Evolutionary conservation across 2,888 invertebrate species (phyloP), one percentile per base, ranked within the genome.

Genomic region (Stegana nigrithorax): DNA sequence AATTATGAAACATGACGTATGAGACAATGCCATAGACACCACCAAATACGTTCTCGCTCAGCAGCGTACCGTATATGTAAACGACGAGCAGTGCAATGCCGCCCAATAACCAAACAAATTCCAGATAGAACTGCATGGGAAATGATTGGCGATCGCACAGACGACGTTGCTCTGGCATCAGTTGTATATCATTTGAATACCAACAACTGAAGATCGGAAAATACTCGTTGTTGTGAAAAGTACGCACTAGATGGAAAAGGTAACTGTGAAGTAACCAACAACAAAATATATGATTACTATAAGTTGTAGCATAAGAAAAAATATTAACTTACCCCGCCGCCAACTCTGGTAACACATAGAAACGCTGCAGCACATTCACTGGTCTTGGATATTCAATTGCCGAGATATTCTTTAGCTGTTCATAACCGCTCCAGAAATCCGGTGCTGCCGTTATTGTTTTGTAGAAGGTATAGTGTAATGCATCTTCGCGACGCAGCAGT

Each of bases 391-490:
- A 92, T 81, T 96, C 94, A 0, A 95, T 94, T 21, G 91, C 84
- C 71, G 91, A 91, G 77, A 95, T 93, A 66, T 90, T 88, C 82
- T 90, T 89, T 0, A 92, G 78, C 67, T 88, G 88, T 0, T 88
- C 81, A 53, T 93, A 86, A 0, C 93, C 94, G 1, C 88, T 81
- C 75, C 84, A 70, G 83, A 92, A 85, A 73, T 90, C 83, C 17
- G 88, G 86, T 65, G 93, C 88, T 66, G 92, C 90, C 0, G 92
- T 90, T 51, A 96, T 86, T 0, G 91, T 92, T 81, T 96, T 96
- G 84, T 91, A 96, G 83, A 93, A 96, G 0, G 93, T 94, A 83
- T 93, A 96, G 81, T 96, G 96, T 74, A 96, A 89, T 0, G 95
- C 95, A 92, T 94, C 93, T 86, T 96, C 96, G 1, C 94, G 93